phyloP scores from a whole-genome alignment of 2,888 invertebrate genomes.

The Acleris laterana region DNA sequence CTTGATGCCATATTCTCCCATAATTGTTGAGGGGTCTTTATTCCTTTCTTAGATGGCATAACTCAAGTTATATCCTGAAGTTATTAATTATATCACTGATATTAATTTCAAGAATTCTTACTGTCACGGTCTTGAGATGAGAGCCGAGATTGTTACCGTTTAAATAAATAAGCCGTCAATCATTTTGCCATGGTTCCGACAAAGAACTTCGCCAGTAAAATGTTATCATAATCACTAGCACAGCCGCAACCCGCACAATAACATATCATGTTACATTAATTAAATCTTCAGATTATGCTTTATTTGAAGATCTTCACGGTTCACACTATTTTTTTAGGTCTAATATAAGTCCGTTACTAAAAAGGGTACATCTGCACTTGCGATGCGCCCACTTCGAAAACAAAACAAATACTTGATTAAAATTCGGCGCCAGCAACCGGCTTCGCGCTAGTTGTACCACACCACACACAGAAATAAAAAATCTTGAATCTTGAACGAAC shows the following conservation, averaged over 20 bases:
- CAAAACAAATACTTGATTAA: too few relatives aligned
- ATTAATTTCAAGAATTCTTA: neutral
- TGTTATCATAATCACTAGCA: constrained; percentile 26
- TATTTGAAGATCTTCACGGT: too few relatives aligned
- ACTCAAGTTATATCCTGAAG: constrained; percentile 29
- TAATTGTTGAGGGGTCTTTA: constrained; percentile 67
- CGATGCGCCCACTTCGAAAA: too few relatives aligned
- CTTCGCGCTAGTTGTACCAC: too few relatives aligned
- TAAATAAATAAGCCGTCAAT: neutral
- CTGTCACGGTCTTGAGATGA: neutral
- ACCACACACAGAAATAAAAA: too few relatives aligned
- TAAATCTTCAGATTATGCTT: neutral
- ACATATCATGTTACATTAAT: constrained; percentile 11
- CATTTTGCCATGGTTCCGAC: constrained; percentile 7
- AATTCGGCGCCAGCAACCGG: too few relatives aligned
- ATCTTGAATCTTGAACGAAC: too few relatives aligned
- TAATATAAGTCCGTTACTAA: too few relatives aligned
- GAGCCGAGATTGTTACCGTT: neutral
- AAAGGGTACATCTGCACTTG: too few relatives aligned
- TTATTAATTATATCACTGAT: neutral
- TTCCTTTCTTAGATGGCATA: constrained; percentile 65
- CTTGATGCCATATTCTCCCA: constrained; percentile 74
- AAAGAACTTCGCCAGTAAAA: constrained; percentile 13
- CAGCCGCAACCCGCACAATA: constrained; percentile 16
- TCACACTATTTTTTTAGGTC: too few relatives aligned